Percentiles rank a stretch among this genome's conserved stretches.
These are phyloP conservation scores for Callospermophilus lateralis DNA, from an alignment of 2,113 vertebrate genomes.

Conservation along the genomic window DNA sequence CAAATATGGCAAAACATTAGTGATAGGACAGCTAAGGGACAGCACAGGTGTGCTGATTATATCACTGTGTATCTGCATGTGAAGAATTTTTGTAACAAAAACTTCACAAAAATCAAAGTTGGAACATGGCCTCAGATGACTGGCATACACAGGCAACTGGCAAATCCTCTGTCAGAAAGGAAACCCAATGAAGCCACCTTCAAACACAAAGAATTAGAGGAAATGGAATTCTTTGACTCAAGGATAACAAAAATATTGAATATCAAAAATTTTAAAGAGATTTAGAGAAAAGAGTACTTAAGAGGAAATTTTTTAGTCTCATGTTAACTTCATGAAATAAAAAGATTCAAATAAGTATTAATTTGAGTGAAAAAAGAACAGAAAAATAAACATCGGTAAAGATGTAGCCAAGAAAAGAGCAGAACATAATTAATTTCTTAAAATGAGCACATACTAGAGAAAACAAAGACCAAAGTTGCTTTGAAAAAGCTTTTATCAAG, in stretches of 20 bases:
- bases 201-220: not conserved
- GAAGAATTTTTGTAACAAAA: not conserved
- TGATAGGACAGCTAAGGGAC: not conserved
- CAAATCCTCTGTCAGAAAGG: not conserved
- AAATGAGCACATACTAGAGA: not conserved
- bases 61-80: not conserved
- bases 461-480: not conserved
- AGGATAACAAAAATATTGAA: not conserved
- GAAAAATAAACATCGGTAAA: slow-evolving; percentile 24
- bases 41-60: not conserved
- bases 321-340: slow-evolving; percentile 21
- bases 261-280: not conserved
- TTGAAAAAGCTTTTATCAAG: not conserved
- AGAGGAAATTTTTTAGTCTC: slow-evolving; percentile 7
- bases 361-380: not conserved
- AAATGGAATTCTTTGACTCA: not conserved
- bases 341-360: not conserved
- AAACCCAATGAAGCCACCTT: not conserved
- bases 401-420: not conserved
- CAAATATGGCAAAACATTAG: not conserved
- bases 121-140: not conserved
- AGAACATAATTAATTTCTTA: not conserved
- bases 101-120: not conserved
- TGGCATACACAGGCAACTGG: not conserved
- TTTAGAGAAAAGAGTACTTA: not conserved